Evolutionary conservation across 1,140 invertebrate species (phyloP).

Genomic region (Branchinecta lindahli): DNA sequence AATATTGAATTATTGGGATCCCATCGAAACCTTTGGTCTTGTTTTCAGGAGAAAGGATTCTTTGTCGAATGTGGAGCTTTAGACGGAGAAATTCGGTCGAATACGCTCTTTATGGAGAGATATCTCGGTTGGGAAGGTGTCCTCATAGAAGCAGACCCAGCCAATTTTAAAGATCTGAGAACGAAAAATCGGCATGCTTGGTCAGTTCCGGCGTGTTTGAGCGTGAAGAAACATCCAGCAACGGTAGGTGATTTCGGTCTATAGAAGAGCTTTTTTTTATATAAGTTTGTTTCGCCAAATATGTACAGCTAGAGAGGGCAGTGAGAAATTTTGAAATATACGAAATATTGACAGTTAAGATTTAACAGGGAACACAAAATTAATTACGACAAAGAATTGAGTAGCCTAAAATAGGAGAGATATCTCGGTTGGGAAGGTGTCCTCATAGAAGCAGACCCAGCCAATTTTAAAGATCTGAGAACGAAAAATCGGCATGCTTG

Average conservation of each 20-base stretch:
- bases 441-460: constrained; percentile 31
- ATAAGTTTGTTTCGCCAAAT: too few species aligned
- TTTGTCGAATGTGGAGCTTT: constrained; percentile 27
- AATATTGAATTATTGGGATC: too few species aligned
- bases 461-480: constrained; percentile 27
- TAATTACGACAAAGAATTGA: too few species aligned
- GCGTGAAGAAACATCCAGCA: constrained; percentile 25
- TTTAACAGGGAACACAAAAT: too few species aligned
- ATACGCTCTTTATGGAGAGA: constrained; percentile 18
- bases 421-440: constrained; percentile 27
- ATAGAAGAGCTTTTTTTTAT: neutral
- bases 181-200: constrained; percentile 27
- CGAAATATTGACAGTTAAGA: too few species aligned
- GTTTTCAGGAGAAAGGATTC: constrained; percentile 25
- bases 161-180: constrained; percentile 27
- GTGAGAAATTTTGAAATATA: too few species aligned
- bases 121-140: constrained; percentile 27
- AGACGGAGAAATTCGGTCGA: constrained; percentile 25
- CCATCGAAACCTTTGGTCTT: too few species aligned
- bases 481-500: constrained; percentile 27
- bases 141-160: constrained; percentile 31
- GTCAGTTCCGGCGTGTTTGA: constrained; percentile 25
- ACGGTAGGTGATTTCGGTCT: constrained; percentile 20
- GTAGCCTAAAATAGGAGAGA: too few species aligned
- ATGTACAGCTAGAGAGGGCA: too few species aligned